phyloP scores from a whole-genome alignment of 2,888 invertebrate genomes.

The Nasonovia ribisnigri region DNA sequence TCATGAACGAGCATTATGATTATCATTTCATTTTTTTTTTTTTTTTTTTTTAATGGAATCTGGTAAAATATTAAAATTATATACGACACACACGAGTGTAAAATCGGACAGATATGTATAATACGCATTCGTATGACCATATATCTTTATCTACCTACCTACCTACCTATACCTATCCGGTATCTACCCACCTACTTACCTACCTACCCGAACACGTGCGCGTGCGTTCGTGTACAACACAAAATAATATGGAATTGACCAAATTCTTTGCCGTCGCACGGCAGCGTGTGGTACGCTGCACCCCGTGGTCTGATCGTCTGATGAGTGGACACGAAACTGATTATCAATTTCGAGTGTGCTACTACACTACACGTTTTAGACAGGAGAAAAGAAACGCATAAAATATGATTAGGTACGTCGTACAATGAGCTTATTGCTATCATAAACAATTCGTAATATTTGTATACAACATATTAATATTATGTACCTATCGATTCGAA shows the following conservation, averaged over 20 bases:
- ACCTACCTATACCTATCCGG: neutral
- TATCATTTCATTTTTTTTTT: constrained; percentile 14
- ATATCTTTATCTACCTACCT: neutral
- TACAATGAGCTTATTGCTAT: neutral
- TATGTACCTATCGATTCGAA: neutral
- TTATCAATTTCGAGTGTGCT: constrained; percentile 29
- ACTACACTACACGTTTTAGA: neutral
- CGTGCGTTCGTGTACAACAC: neutral
- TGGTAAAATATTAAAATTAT: constrained; percentile 23
- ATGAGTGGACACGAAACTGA: constrained; percentile 1
- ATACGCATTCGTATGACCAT: neutral
- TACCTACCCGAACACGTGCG: neutral
- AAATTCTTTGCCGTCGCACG: neutral
- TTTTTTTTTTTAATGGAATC: neutral
- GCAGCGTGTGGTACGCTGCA: neutral
- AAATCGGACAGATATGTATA: constrained; percentile 1
- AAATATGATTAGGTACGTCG: neutral
- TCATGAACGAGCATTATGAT: neutral
- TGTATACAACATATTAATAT: neutral
- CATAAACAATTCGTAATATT: neutral
- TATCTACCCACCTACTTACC: neutral
- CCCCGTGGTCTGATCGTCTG: neutral
- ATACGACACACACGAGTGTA: constrained; percentile 20
- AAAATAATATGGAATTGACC: neutral
- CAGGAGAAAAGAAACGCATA: neutral